Evolutionary conservation across 2,888 invertebrate genomes (phyloP), one percentile per base, ranked within the genome.

Genomic region (Ornithoptera alexandrae): DNA sequence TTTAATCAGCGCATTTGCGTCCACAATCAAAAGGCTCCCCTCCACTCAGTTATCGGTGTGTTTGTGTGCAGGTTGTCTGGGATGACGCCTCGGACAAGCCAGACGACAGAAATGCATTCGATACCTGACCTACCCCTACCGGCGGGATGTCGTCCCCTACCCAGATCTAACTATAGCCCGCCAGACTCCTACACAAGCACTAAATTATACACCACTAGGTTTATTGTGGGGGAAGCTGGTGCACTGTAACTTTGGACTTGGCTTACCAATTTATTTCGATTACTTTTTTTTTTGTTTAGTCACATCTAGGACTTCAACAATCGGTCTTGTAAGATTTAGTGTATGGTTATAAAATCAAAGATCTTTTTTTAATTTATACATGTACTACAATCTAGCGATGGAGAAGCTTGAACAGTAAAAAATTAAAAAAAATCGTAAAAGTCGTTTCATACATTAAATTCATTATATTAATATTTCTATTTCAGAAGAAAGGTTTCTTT

Each of bases 141-240:
- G 81, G 76, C 82, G 79, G 84, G 82, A 65, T 58, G 84, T 82
- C 83, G 79, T 85, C 85, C 84, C 83, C 77, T 81, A 67, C 61
- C 71, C 64, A 73, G 72, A 72, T 70, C 77, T 78, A 75, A 65
- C 73, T 74, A 79, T 75, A 79, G 77, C 72, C 71, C 58, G 73
- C 81, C 82, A 85, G 84, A 83, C 87, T 84, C 79, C 67, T 67
- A 63, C 59, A 56, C 63, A 70, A 30, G 78, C 76, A 82, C 87
- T 89, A 85, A 88, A 89, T 88, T 89, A 89, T 90, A 89, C 87
- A 88, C 79, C 83, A 83, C 82, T 83, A 82, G 83, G 83, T 84
- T 84, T 86, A 84, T 85, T 84, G 85, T 81, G 81, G 81, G 78
- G 78, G 71, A 74, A 71, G 74, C 30, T 12, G 39, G 67, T 15